Base-by-base conservation (phyloP, 2,888 invertebrate genomes). In the Meghimatium bilineatum region DNA sequence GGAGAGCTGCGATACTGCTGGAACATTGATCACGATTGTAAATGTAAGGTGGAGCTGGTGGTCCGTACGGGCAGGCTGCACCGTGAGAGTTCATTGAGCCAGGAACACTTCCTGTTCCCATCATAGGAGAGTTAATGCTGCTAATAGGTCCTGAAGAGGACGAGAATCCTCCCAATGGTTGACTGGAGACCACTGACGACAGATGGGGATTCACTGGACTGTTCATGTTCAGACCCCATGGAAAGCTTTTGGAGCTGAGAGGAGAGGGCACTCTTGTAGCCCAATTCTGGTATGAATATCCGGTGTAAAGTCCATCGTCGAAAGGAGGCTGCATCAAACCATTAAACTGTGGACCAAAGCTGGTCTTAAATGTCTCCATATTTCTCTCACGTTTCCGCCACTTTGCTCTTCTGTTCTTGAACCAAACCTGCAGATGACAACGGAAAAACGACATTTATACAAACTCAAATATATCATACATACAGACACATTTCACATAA, bases 261-360 rank as follows among this genome's bases (percentile, higher is more conserved):
- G 98, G 97, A 87, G 97, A 97, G n/a, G 98, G 91, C 69, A 98
- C 98, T 93, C 98, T 98, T 71, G 97, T 95, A 71, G 98, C 97
- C 98, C 98, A 98, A 94, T 97, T 98, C 94, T 98, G 98, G 95
- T 98, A 98, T 82, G 96, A 96, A 94, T 98, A 98, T 81, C 95
- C 97, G n/a, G 97, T 96, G 86, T 98, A 95, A 75, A 98, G 96
- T 92, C 98, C 93, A 87, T 94, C 98, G 77, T 97, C 96, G 94
- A 98, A 98, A 0, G 98, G 96, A 89, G 98, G 96, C 91, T 98
- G 98, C 97, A 98, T 97, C 85, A 97, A 94, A 5, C 97, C 96
- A 93, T 96, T 96, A 94, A 97, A 97, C 93, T 98, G 97, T 74
- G 97, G 96, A 80, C 97, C 97, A 94, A 98, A 98, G n/a, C 94